Evolutionary conservation across 2,888 invertebrate species (phyloP).

Genomic region (Andrena camellia): DNA sequence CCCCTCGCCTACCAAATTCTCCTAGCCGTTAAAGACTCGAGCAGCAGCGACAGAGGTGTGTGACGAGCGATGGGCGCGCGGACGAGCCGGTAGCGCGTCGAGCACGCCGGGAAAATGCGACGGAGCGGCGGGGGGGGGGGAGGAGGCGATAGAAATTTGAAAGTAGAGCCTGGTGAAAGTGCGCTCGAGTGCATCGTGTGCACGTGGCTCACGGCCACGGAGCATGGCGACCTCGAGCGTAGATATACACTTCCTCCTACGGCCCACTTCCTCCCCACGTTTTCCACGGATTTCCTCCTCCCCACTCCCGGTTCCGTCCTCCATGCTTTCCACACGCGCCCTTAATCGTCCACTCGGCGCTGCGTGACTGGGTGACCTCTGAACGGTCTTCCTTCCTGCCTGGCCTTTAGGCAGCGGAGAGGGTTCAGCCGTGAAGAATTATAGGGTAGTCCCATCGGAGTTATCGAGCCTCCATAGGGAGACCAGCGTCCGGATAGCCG

Average conservation of each 20-base stretch:
- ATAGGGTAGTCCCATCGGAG: too few relatives aligned
- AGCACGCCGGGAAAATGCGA: conserved; percentile 17
- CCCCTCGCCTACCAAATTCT: conserved; percentile 8
- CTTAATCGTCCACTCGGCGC: conserved; percentile 10
- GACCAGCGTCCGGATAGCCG: not conserved
- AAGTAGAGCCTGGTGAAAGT: conserved; percentile 81
- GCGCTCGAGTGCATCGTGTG: conserved; percentile 62
- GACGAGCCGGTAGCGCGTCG: not conserved
- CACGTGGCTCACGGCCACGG: conserved; percentile 71
- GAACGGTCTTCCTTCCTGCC: conserved; percentile 62
- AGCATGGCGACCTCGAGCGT: conserved; percentile 53
- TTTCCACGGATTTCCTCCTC: conserved; percentile 31
- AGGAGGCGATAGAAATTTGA: conserved; percentile 80
- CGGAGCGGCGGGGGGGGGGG: conserved; percentile 58
- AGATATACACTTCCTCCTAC: conserved; percentile 46
- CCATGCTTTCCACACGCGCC: conserved; percentile 2
- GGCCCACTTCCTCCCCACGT: not conserved
- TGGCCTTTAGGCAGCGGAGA: conserved; percentile 64
- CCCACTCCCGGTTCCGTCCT: conserved; percentile 1
- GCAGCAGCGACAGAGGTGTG: not conserved
- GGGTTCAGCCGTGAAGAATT: conserved; percentile 56
- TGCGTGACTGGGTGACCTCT: conserved; percentile 48
- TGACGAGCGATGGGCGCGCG: not conserved
- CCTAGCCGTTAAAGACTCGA: not conserved
- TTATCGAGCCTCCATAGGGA: conserved; percentile 44